These are phyloP conservation scores for Euphydryas editha DNA, from an alignment of 2,888 invertebrate genomes.

Conservation along the genomic window DNA sequence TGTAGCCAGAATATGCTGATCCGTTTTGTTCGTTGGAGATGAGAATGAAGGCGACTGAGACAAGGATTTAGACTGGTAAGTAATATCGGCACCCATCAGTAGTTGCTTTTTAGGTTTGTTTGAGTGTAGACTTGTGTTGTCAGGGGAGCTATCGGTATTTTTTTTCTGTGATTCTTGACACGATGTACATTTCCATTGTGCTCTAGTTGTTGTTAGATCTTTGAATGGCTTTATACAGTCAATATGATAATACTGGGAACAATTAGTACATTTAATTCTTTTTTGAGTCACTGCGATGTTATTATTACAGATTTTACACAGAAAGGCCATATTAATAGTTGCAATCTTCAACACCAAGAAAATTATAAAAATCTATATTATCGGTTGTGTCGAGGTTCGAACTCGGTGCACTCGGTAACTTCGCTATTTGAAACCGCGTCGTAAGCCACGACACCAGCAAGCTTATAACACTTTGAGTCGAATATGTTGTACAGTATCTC, in stretches of 20 bases:
- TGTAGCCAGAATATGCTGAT: too few species aligned
- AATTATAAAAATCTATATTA: not conserved
- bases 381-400: too few species aligned
- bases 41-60: not conserved
- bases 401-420: too few species aligned
- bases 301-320: not conserved
- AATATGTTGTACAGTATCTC: too few species aligned
- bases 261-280: constrained; percentile 5
- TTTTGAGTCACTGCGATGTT: constrained; percentile 8
- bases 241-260: constrained; percentile 5
- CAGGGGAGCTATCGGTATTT: not conserved
- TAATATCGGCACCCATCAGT: not conserved
- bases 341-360: not conserved
- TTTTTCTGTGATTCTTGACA: not conserved
- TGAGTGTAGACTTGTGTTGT: not conserved
- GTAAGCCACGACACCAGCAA: too few species aligned
- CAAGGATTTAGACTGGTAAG: not conserved
- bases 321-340: constrained; percentile 1
- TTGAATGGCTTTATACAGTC: not conserved
- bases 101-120: not conserved
- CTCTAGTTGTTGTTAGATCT: not conserved
- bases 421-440: too few species aligned
- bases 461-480: too few species aligned
- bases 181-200: constrained; percentile 8
- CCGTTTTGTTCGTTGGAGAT: not conserved